Evolutionary conservation across 2,888 invertebrate species (phyloP).

Genomic region (Gasteruption jaculator): DNA sequence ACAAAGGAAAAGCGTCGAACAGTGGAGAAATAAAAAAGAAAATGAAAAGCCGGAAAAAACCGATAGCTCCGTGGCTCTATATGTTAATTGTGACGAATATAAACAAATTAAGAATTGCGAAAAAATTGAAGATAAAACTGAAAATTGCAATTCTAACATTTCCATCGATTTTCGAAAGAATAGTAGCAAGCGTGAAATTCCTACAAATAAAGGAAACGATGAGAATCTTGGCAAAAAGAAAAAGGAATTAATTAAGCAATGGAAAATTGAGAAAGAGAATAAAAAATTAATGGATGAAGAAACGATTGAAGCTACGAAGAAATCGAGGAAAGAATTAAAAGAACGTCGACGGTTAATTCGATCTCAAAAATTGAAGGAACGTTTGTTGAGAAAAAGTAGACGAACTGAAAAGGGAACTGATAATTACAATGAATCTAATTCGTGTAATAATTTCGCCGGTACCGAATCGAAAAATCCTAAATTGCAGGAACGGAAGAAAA

Average conservation of each 20-base stretch:
- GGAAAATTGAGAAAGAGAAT: slow-evolving; percentile 37
- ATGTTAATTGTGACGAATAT: background rate
- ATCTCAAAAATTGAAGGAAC: slow-evolving; percentile 19
- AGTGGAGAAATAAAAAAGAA: slow-evolving; percentile 49
- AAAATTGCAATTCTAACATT: background rate
- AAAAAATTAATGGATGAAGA: slow-evolving; percentile 32
- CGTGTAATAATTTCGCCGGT: slow-evolving; percentile 12
- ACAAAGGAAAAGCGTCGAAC: slow-evolving; percentile 48
- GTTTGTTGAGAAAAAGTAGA: no score
- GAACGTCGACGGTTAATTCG: slow-evolving; percentile 30
- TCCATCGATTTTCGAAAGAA: background rate
- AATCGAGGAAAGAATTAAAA: slow-evolving; percentile 21
- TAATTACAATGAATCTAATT: slow-evolving; percentile 10
- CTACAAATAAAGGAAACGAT: no score
- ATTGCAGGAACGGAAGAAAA: no score
- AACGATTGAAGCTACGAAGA: slow-evolving; percentile 23
- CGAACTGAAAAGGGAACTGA: slow-evolving; percentile 9
- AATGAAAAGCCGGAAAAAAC: slow-evolving; percentile 14
- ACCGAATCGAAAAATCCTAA: no score
- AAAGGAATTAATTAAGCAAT: slow-evolving; percentile 36
- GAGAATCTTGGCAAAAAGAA: slow-evolving; percentile 21
- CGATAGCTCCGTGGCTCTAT: background rate
- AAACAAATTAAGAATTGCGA: slow-evolving; percentile 6
- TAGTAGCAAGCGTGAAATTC: no score
- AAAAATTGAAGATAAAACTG: slow-evolving; percentile 8